A percentile compares a stretch with the other conserved stretches of the same genome.
Evolutionary conservation across 2,888 invertebrate genomes (phyloP).

Genomic region (Exephanes ischioxanthus): DNA sequence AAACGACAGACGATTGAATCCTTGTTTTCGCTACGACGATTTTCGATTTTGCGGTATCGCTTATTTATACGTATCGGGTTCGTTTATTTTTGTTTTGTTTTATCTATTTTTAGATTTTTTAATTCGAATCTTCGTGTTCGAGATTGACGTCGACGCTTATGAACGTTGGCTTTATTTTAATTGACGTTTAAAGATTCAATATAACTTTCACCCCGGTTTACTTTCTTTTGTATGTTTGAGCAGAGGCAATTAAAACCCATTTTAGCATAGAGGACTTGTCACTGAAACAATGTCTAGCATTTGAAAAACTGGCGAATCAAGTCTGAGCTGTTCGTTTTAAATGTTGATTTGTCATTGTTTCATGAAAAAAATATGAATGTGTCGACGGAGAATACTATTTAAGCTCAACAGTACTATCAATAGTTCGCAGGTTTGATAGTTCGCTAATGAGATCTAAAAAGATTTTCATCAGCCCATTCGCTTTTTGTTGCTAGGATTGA

Average conservation of each 20-base stretch:
- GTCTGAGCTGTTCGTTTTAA: neutral
- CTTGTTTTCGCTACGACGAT: conserved; percentile 51
- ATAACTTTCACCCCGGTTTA: conserved; percentile 64
- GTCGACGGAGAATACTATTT: neutral
- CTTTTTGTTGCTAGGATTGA: neutral
- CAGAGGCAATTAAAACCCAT: conserved; percentile 43
- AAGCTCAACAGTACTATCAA: neutral
- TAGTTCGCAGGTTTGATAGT: neutral
- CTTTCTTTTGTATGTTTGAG: conserved; percentile 63
- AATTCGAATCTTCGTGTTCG: conserved; percentile 31
- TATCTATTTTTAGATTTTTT: conserved; percentile 28
- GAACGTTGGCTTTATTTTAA: conserved; percentile 51
- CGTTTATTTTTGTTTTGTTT: conserved; percentile 35
- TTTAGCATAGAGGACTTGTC: neutral
- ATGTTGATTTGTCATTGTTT: neutral
- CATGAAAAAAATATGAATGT: neutral
- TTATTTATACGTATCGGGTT: conserved; percentile 14
- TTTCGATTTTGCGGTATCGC: conserved; percentile 31
- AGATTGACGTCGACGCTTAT: conserved; percentile 33
- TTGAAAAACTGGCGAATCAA: neutral
- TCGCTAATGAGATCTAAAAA: neutral
- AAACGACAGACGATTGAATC: conserved; percentile 46
- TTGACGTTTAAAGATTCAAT: conserved; percentile 67
- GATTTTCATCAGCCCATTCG: neutral
- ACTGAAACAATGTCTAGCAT: neutral